A percentile compares a stretch with the other conserved stretches of the same genome.
Evolutionary conservation across 2,797 vertebrate genomes (phyloP).

Genomic region (Centropyge bicolor): DNA sequence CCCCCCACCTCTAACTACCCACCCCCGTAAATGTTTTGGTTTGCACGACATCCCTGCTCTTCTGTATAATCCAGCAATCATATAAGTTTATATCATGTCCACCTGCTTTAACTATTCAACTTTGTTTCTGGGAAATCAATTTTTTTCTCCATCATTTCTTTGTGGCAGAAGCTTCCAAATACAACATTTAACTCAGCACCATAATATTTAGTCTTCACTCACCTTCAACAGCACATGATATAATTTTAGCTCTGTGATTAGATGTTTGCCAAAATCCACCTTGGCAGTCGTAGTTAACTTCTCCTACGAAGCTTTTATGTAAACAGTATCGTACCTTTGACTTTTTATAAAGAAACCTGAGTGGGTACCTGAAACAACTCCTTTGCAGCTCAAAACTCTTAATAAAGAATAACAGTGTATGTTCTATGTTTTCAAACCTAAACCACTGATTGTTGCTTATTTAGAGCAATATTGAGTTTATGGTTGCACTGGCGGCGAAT

Average conservation of each 20-base stretch:
- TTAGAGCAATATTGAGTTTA: no score
- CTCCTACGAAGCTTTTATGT: not conserved
- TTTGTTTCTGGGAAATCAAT: no score
- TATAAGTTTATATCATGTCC: no score
- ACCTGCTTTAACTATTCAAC: no score
- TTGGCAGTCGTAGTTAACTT: not conserved
- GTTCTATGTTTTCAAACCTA: not conserved
- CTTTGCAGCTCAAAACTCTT: not conserved
- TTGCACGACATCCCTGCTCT: no score
- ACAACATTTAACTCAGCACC: not conserved
- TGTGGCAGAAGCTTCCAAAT: no score
- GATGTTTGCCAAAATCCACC: not conserved
- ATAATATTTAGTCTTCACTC: not conserved
- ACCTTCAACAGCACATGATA: not conserved
- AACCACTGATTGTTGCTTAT: not conserved
- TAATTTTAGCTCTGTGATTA: not conserved
- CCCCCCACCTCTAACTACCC: no score
- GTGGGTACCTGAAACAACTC: not conserved
- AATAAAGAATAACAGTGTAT: not conserved
- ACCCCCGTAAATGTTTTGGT: no score
- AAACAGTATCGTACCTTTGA: not conserved
- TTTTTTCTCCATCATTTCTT: no score
- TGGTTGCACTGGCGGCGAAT: constrained; percentile 26
- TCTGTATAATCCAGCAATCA: no score
- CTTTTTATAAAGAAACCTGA: not conserved